Conservation (phyloP, 2,888 invertebrate genomes). For the Macrostomum cliftonense region DNA sequence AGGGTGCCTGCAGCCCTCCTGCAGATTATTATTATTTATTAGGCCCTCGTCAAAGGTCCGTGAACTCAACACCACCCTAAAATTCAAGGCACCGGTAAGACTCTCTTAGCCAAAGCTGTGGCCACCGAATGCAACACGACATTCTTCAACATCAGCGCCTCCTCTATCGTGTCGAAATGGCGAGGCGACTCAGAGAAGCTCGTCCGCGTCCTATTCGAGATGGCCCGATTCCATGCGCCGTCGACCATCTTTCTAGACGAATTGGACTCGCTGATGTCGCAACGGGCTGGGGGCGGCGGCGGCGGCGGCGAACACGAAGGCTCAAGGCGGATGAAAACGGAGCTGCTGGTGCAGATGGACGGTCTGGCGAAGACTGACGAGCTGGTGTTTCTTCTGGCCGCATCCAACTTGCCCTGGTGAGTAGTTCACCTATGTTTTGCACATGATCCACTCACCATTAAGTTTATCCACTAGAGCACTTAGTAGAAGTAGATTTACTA, state of each 20-base stretch:
- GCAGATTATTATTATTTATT: no score
- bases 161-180: constrained; percentile 81
- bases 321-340: constrained; percentile 65
- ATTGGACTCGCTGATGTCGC: constrained; percentile 61
- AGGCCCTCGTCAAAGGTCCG: no score
- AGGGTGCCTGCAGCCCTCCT: no score
- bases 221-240: constrained; percentile 64
- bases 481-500: no score
- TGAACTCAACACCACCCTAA: no score
- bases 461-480: no score
- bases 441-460: no score
- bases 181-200: constrained; percentile 84
- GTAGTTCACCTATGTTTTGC: no score
- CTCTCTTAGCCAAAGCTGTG: constrained; percentile 66
- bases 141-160: constrained; percentile 74
- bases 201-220: constrained; percentile 64
- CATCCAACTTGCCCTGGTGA: constrained; percentile 76
- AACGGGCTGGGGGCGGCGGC: constrained; percentile 25
- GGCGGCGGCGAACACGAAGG: constrained; percentile 58
- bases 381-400: constrained; percentile 59
- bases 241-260: constrained; percentile 82
- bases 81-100: constrained; percentile 53
- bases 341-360: constrained; percentile 67
- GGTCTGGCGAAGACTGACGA: constrained; percentile 49
- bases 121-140: constrained; percentile 59